Conservation (phyloP, 2,113 vertebrate genomes). For the Mustelus asterias region DNA sequence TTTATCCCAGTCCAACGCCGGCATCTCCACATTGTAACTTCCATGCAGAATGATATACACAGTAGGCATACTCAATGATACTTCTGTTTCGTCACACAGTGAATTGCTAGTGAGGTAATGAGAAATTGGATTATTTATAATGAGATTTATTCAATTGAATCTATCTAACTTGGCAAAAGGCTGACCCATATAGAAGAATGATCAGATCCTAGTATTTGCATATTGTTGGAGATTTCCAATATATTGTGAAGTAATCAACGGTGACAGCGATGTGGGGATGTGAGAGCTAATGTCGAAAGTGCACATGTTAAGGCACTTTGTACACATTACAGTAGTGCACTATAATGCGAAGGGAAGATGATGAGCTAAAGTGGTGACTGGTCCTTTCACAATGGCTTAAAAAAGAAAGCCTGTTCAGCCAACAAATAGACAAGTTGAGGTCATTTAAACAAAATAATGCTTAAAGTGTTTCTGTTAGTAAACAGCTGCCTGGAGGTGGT, state of each 20-base stretch:
- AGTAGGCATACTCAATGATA: neutral
- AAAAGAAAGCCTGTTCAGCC: neutral
- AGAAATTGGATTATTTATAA: neutral
- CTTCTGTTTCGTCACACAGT: neutral
- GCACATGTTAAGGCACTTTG: neutral
- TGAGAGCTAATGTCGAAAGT: neutral
- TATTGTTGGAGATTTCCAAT: neutral
- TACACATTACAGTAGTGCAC: too few species aligned
- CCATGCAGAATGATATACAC: neutral
- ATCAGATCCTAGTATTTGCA: neutral
- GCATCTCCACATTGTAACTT: too few species aligned
- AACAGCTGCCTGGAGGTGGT: slow-evolving; percentile 21
- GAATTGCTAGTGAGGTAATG: neutral
- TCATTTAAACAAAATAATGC: slow-evolving; percentile 7
- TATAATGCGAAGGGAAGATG: too few species aligned
- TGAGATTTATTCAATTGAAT: neutral
- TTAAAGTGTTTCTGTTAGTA: slow-evolving; percentile 28
- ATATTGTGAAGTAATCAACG: neutral
- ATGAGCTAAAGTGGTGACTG: neutral
- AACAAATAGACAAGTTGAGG: slow-evolving; percentile 24
- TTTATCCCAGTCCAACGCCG: too few species aligned
- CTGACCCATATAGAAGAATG: neutral
- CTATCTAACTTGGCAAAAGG: neutral
- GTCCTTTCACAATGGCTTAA: neutral
- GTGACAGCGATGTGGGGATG: neutral